A percentile compares a stretch with the other conserved stretches of the same genome.
Conservation (phyloP, 2,797 vertebrate species). For the Pygocentrus nattereri region DNA sequence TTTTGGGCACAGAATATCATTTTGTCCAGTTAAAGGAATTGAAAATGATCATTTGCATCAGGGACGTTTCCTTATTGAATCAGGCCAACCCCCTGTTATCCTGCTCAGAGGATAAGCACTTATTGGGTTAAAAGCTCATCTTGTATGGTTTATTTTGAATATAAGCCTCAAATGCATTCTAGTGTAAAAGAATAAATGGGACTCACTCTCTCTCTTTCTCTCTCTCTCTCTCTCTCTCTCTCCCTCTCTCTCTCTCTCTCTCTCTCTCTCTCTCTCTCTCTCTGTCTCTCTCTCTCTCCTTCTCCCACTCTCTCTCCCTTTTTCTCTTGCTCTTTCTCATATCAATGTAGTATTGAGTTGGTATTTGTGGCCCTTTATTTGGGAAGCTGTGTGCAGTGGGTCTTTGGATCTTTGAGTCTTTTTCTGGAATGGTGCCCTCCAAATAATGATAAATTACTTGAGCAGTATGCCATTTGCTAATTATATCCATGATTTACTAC, state of each 20-base stretch:
- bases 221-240: conserved; percentile 69
- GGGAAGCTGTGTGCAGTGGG: conserved; percentile 96
- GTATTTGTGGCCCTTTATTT: conserved; percentile 98
- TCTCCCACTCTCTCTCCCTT: conserved; percentile 69
- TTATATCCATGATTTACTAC: conserved; percentile 99
- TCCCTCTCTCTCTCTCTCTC: conserved; percentile 74
- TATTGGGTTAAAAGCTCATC: conserved; percentile 90
- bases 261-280: conserved; percentile 64
- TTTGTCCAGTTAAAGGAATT: conserved; percentile 88
- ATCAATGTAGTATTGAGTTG: conserved; percentile 97
- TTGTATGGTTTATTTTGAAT: conserved; percentile 85
- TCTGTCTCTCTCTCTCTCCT: conserved; percentile 71
- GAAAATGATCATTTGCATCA: conserved; percentile 88
- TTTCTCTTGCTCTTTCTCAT: conserved; percentile 74
- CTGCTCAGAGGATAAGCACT: conserved; percentile 84
- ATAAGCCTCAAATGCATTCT: conserved; percentile 81
- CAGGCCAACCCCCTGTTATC: conserved; percentile 83
- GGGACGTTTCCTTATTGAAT: conserved; percentile 89
- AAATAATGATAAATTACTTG: conserved; percentile 99
- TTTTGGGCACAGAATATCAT: conserved; percentile 86
- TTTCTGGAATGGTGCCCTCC: conserved; percentile 99
- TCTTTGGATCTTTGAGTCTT: conserved; percentile 97
- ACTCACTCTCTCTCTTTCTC: conserved; percentile 69
- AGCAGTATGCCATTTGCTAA: conserved; percentile 99
- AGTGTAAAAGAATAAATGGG: conserved; percentile 77